Evolutionary conservation across 2,888 invertebrate genomes (phyloP).

Genomic region (Chalcosyrphus nemorum): DNA sequence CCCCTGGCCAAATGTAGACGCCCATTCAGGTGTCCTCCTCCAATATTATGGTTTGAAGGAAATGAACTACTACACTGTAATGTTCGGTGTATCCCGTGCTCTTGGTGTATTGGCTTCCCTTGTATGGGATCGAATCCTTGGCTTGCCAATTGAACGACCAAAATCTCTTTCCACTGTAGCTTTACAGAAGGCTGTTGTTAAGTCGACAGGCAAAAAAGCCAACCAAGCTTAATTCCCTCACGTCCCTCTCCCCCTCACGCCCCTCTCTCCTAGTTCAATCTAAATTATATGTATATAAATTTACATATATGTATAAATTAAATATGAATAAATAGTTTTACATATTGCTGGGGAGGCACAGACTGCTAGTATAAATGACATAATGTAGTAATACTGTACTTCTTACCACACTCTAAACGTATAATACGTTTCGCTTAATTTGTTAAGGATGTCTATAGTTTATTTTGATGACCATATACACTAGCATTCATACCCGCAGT

Average conservation of each 20-base stretch:
- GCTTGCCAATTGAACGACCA: conserved; percentile 91
- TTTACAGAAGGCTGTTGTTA: conserved; percentile 82
- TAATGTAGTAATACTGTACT: background rate
- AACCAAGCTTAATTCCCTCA: conserved; percentile 38
- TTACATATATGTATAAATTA: too few relatives aligned
- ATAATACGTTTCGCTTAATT: background rate
- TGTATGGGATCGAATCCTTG: conserved; percentile 92
- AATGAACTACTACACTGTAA: conserved; percentile 95
- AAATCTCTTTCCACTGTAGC: conserved; percentile 89
- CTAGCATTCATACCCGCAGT: background rate
- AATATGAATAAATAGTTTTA: conserved; percentile 27
- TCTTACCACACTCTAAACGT: background rate
- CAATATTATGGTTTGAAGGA: conserved; percentile 94
- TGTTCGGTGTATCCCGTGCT: conserved; percentile 94
- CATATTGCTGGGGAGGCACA: background rate
- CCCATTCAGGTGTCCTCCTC: conserved; percentile 92
- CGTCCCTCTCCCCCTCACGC: conserved; percentile 58
- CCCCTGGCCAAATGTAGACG: conserved; percentile 97
- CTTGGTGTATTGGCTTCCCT: conserved; percentile 90
- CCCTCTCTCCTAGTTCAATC: conserved; percentile 67
- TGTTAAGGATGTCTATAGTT: background rate
- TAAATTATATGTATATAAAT: conserved; percentile 60
- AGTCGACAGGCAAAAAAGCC: conserved; percentile 78
- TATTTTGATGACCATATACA: background rate
- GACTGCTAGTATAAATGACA: background rate